Conservation (phyloP, 2,113 vertebrate species). For the Zosterops borbonicus region DNA sequence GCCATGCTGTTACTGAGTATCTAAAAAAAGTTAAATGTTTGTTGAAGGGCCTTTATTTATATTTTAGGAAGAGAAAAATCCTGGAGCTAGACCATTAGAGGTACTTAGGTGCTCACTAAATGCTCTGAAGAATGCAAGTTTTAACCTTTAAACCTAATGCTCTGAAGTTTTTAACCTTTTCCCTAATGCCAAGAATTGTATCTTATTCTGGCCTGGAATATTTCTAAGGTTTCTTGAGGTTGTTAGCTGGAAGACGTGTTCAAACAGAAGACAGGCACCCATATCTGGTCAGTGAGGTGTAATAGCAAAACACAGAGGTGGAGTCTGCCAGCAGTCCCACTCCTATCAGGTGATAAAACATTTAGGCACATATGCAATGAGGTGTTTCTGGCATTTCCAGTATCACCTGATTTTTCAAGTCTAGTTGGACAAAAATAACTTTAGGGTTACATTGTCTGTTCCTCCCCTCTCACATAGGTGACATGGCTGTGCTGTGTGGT, state of each 20-base stretch:
- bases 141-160: too few species aligned
- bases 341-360: neutral
- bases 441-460: neutral
- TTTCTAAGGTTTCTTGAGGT: neutral
- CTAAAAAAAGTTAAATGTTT: neutral
- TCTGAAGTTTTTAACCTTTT: neutral
- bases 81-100: neutral
- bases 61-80: neutral
- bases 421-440: neutral
- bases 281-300: neutral
- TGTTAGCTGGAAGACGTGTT: neutral
- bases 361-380: neutral
- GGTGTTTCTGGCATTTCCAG: neutral
- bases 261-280: neutral
- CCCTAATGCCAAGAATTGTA: neutral
- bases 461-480: neutral
- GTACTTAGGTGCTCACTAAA: accelerated
- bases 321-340: neutral
- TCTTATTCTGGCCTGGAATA: neutral
- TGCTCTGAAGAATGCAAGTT: neutral
- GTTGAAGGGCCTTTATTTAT: neutral
- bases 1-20: accelerated
- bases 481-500: neutral
- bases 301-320: neutral
- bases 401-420: neutral